Conservation (phyloP, 2,888 invertebrate species). For the Myopa tessellatipennis region DNA sequence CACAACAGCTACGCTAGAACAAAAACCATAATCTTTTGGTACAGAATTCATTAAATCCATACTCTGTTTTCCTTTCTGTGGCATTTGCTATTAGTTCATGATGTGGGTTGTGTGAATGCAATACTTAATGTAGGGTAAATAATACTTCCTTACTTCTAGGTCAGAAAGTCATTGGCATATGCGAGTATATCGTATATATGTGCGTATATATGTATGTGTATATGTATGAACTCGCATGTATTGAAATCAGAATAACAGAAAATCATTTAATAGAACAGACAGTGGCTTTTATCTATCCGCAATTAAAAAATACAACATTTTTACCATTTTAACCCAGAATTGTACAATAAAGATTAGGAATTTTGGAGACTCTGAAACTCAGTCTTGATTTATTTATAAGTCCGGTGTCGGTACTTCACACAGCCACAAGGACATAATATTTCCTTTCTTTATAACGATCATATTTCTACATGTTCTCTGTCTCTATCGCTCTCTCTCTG, state of each 20-base stretch:
- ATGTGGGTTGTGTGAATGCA: neutral
- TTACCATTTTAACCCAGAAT: neutral
- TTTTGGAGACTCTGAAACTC: no score
- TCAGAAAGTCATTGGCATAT: neutral
- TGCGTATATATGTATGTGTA: no score
- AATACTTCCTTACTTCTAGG: neutral
- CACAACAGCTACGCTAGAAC: neutral
- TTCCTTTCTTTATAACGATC: no score
- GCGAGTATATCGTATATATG: neutral
- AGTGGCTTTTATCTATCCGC: neutral
- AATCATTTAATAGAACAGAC: constrained; percentile 17
- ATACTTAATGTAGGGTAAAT: neutral
- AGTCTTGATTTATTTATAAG: no score
- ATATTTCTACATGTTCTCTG: no score
- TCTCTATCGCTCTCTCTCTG: no score
- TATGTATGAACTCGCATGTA: no score
- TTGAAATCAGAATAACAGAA: constrained; percentile 28
- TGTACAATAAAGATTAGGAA: neutral
- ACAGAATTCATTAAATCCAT: constrained; percentile 8
- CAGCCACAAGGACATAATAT: no score
- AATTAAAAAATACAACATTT: no score
- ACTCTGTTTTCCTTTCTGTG: neutral
- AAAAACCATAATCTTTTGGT: constrained; percentile 6
- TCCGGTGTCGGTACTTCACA: no score
- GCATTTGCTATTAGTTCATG: neutral